Conservation (phyloP, 1,140 invertebrate genomes). For the Brachionus calyciflorus region DNA sequence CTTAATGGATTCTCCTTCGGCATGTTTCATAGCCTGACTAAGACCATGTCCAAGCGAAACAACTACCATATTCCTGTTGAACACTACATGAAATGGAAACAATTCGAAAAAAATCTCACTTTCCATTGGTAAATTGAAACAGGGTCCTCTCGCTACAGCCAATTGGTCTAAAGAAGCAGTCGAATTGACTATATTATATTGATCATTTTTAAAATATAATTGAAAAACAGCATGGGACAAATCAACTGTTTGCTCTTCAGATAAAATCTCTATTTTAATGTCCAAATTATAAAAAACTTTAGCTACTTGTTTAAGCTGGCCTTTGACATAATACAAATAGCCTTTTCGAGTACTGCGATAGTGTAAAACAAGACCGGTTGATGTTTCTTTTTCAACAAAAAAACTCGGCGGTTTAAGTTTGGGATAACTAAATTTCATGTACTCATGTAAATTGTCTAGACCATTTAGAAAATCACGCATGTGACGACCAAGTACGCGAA, state of each 20-base stretch:
- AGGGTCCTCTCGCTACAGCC: slow-evolving; percentile 69
- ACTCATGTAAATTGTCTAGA: slow-evolving; percentile 86
- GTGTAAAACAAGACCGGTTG: slow-evolving; percentile 79
- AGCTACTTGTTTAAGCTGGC: slow-evolving; percentile 77
- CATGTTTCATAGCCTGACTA: slow-evolving; percentile 80
- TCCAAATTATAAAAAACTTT: slow-evolving; percentile 87
- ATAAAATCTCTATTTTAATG: slow-evolving; percentile 81
- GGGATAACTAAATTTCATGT: slow-evolving; percentile 83
- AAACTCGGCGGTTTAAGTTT: slow-evolving; percentile 87
- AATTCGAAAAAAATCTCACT: slow-evolving; percentile 84
- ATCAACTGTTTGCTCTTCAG: slow-evolving; percentile 78
- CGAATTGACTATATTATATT: slow-evolving; percentile 57
- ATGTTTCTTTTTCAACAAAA: slow-evolving; percentile 89
- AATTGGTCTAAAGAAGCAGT: slow-evolving; percentile 53
- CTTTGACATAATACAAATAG: slow-evolving; percentile 93
- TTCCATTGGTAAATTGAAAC: slow-evolving; percentile 56
- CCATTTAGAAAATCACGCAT: slow-evolving; percentile 93
- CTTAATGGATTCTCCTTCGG: slow-evolving; percentile 72
- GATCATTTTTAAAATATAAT: slow-evolving; percentile 86
- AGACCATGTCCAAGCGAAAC: slow-evolving; percentile 78
- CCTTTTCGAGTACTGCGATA: slow-evolving; percentile 79
- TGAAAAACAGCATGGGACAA: slow-evolving; percentile 90
- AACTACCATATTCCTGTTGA: slow-evolving; percentile 87
- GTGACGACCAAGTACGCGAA: slow-evolving; percentile 77
- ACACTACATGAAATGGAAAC: slow-evolving; percentile 94